Percentiles rank a stretch among this genome's conserved stretches.
phyloP scores from a whole-genome alignment of 1,140 invertebrate species.

The Magallana angulata region DNA sequence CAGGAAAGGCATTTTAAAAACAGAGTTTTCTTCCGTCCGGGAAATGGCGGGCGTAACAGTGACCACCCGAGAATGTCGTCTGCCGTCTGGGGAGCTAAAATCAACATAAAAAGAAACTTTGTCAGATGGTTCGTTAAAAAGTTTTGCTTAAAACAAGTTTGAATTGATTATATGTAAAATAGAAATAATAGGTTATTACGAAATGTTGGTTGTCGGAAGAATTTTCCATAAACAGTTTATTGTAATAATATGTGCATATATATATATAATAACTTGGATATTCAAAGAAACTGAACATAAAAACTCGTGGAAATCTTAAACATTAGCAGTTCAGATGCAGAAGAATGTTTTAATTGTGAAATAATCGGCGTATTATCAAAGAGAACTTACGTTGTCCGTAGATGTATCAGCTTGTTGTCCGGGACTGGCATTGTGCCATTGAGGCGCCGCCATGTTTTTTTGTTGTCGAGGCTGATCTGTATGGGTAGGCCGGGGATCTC shows the following conservation, averaged over 20 bases:
- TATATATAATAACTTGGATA: no score
- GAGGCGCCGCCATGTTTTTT: constrained; percentile 47
- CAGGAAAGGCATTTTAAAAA: neutral
- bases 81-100: constrained; percentile 58
- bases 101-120: neutral
- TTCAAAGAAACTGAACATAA: no score
- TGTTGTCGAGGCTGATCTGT: constrained; percentile 62
- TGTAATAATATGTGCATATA: no score
- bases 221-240: no score
- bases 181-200: no score
- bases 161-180: no score
- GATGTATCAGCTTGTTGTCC: constrained; percentile 23
- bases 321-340: no score
- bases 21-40: neutral
- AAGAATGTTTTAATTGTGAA: neutral
- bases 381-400: constrained; percentile 61
- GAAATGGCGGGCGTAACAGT: neutral
- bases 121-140: no score
- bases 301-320: no score
- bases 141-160: no score
- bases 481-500: constrained; percentile 64
- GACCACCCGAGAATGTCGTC: constrained; percentile 57
- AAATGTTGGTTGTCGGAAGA: neutral
- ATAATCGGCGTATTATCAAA: no score
- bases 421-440: constrained; percentile 1